These are phyloP conservation scores for Laupala kohalensis DNA, from an alignment of 1,140 invertebrate species.

Conservation along the genomic window DNA sequence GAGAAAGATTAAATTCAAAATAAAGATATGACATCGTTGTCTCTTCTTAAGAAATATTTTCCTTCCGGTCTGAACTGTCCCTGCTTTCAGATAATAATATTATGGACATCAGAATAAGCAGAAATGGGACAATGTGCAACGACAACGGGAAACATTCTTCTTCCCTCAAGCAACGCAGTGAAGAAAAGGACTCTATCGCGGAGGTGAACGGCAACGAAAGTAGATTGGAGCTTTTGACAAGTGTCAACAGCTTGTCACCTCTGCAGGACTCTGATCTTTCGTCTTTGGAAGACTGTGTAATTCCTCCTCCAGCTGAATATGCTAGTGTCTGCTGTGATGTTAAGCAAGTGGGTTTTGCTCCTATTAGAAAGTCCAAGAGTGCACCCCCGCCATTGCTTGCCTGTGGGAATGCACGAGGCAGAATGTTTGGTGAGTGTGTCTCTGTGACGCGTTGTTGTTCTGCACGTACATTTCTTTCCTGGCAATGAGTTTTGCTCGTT, in stretches of 20 bases:
- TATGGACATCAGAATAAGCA: no score
- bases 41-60: no score
- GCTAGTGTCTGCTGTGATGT: background rate
- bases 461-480: no score
- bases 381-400: conserved; percentile 22
- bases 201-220: conserved; percentile 6
- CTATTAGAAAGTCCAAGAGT: conserved; percentile 32
- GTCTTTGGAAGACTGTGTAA: conserved; percentile 6
- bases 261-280: background rate
- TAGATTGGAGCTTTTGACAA: background rate
- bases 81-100: no score
- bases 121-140: no score
- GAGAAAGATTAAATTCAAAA: no score
- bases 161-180: no score
- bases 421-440: background rate
- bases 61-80: no score
- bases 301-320: conserved; percentile 15
- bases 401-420: background rate
- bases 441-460: no score
- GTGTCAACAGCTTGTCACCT: background rate
- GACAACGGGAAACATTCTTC: no score
- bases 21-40: no score
- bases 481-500: no score
- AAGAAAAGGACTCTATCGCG: background rate
- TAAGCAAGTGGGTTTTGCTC: conserved; percentile 17